Percentiles rank a stretch among this genome's conserved stretches.
phyloP scores from a whole-genome alignment of 2,888 invertebrate genomes.

The Dioctria rufipes region DNA sequence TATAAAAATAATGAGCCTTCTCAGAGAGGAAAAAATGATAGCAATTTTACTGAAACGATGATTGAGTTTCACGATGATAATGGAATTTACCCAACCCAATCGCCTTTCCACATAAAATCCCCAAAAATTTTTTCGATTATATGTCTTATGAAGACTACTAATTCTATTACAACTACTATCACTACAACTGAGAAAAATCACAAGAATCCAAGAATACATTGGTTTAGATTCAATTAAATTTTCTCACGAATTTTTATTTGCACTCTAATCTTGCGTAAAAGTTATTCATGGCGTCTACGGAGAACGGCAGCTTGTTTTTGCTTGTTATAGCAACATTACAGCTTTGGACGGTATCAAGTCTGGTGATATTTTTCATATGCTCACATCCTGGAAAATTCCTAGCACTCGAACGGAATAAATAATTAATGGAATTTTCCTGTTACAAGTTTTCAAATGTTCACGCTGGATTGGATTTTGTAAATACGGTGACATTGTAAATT shows the following conservation, averaged over 20 bases:
- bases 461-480: not conserved
- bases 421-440: slow-evolving; percentile 29
- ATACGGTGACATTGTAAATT: slow-evolving; percentile 2
- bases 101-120: too few species aligned
- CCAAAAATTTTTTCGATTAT: too few species aligned
- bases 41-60: too few species aligned
- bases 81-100: too few species aligned
- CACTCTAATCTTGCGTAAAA: slow-evolving; percentile 6
- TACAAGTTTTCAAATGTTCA: slow-evolving; percentile 5
- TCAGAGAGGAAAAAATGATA: too few species aligned
- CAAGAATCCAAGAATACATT: not conserved
- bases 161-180: too few species aligned
- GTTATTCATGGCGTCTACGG: slow-evolving; percentile 3
- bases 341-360: not conserved
- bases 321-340: not conserved
- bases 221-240: slow-evolving; percentile 1
- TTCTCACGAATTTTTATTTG: slow-evolving; percentile 35
- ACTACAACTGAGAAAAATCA: not conserved
- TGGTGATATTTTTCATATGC: not conserved
- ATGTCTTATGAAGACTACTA: too few species aligned
- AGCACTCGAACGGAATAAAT: slow-evolving; percentile 10
- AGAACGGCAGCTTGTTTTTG: not conserved
- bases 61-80: too few species aligned
- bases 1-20: too few species aligned
- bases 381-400: slow-evolving; percentile 29